Conservation (phyloP, 2,113 vertebrate genomes). For the Ctenomys sociabilis region DNA sequence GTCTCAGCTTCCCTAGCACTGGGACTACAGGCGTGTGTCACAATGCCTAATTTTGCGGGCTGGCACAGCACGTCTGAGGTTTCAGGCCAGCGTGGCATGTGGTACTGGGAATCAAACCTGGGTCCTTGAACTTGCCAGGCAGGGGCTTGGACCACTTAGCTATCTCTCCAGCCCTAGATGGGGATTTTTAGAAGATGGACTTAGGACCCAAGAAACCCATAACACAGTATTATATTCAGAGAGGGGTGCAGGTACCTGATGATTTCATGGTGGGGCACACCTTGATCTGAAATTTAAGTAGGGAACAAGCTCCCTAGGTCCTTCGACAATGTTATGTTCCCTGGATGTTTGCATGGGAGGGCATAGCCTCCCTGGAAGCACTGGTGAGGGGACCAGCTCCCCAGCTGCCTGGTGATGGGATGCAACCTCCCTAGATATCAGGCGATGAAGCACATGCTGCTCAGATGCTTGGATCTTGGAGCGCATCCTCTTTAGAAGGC, state of each 20-base stretch:
- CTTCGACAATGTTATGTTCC: no score
- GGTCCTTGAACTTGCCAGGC: no score
- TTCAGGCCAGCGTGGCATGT: no score
- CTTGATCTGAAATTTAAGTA: no score
- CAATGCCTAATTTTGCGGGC: no score
- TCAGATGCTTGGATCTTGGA: not conserved
- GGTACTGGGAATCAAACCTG: no score
- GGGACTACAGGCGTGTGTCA: no score
- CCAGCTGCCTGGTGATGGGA: not conserved
- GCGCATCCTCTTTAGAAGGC: accelerated
- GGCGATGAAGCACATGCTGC: not conserved
- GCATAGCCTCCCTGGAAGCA: accelerated
- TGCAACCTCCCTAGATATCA: not conserved
- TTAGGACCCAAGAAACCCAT: accelerated
- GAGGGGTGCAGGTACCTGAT: not conserved
- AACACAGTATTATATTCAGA: accelerated
- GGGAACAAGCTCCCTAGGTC: not conserved
- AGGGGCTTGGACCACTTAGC: no score
- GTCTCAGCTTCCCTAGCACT: no score
- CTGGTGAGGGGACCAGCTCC: not conserved
- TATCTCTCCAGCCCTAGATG: no score
- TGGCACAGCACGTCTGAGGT: no score
- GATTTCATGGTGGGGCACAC: accelerated
- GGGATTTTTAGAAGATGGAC: not conserved
- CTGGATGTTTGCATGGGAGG: not conserved